A percentile compares a stretch with the other conserved stretches of the same genome.
phyloP scores from a whole-genome alignment of 2,888 invertebrate genomes.

The Poecilobothrus nobilitatus region DNA sequence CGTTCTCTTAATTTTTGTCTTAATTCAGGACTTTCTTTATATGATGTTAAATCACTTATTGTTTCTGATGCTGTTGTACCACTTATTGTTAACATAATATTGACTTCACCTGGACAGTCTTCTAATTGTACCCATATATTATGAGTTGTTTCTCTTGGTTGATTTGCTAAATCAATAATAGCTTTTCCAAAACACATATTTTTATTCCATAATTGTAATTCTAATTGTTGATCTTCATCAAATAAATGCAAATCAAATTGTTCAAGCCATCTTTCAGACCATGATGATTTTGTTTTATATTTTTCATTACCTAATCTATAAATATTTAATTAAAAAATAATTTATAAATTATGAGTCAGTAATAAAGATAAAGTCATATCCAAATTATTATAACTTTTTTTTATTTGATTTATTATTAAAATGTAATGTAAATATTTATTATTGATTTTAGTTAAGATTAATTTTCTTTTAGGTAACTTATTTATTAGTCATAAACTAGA shows the following conservation, averaged over 20 bases:
- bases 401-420: not conserved
- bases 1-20: conserved; percentile 50
- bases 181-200: conserved; percentile 53
- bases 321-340: conserved; percentile 8
- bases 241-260: conserved; percentile 95
- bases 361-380: no score
- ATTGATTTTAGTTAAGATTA: no score
- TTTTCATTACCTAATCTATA: conserved; percentile 89
- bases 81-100: conserved; percentile 85
- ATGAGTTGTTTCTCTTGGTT: conserved; percentile 87
- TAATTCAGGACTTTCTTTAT: conserved; percentile 72
- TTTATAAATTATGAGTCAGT: no score
- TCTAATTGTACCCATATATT: conserved; percentile 82
- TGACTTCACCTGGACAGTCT: conserved; percentile 76
- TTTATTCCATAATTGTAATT: conserved; percentile 73
- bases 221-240: conserved; percentile 86
- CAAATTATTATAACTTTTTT: not conserved
- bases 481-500: no score
- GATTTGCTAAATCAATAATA: conserved; percentile 69
- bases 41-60: conserved; percentile 79
- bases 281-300: conserved; percentile 86
- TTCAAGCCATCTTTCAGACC: conserved; percentile 88
- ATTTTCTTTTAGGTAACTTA: no score
- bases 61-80: conserved; percentile 90
- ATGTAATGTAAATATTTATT: no score